These are phyloP conservation scores for Catharus minimus DNA, from an alignment of 2,113 vertebrate genomes.

Conservation along the genomic window DNA sequence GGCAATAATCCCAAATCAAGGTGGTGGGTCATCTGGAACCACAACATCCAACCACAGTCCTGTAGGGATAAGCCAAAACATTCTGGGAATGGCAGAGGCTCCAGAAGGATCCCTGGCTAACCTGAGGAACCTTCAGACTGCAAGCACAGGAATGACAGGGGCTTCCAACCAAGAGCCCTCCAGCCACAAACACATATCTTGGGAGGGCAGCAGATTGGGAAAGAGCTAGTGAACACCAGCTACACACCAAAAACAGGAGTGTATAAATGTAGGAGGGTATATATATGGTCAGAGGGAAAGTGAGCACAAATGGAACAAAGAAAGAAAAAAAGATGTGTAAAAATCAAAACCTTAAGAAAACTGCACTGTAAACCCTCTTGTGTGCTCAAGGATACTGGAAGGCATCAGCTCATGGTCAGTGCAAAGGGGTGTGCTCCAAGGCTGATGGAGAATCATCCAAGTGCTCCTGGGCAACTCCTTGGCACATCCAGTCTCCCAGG, in stretches of 20 bases:
- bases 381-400: background rate
- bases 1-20: background rate
- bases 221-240: background rate
- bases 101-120: background rate
- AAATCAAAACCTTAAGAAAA: background rate
- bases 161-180: background rate
- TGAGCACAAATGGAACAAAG: background rate
- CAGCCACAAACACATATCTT: rapidly evolving
- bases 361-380: background rate
- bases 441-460: background rate
- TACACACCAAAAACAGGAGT: background rate
- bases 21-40: background rate
- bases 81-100: background rate
- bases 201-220: background rate
- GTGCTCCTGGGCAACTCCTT: background rate
- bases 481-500: background rate
- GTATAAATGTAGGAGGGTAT: background rate
- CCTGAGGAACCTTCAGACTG: background rate
- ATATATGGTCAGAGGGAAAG: background rate
- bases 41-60: background rate
- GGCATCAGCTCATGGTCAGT: background rate
- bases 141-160: background rate
- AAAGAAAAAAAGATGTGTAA: background rate
- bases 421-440: background rate
- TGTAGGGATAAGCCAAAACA: background rate